A percentile compares a stretch with the other conserved stretches of the same genome.
These are phyloP conservation scores for Microplitis manilae DNA, from an alignment of 2,888 invertebrate genomes.

Conservation along the genomic window DNA sequence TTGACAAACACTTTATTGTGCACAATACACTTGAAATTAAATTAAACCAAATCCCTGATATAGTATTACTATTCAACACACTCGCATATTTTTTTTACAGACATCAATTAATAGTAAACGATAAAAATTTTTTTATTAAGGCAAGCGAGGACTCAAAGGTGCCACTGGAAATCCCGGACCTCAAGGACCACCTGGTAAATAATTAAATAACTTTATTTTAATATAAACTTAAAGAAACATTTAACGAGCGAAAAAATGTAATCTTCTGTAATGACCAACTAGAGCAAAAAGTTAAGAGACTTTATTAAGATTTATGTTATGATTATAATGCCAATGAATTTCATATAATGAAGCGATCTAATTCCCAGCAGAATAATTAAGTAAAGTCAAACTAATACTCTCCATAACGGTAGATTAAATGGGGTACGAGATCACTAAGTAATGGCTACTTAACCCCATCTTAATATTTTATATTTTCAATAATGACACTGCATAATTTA, in stretches of 20 bases:
- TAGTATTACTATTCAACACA: background rate
- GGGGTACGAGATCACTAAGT: background rate
- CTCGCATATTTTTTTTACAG: background rate
- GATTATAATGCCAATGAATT: background rate
- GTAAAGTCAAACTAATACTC: background rate
- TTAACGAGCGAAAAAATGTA: background rate
- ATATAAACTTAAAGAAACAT: slow-evolving; percentile 1
- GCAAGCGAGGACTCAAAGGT: slow-evolving; percentile 79
- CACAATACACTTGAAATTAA: background rate
- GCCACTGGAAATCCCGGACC: slow-evolving; percentile 83
- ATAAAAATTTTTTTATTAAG: slow-evolving; percentile 66
- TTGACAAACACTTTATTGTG: slow-evolving; percentile 11
- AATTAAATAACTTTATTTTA: slow-evolving; percentile 6
- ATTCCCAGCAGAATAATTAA: background rate
- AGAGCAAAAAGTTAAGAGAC: background rate
- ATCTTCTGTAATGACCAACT: background rate
- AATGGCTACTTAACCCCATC: background rate
- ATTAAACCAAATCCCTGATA: background rate
- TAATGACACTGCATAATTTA: background rate
- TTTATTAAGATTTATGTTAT: background rate
- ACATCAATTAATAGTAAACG: background rate
- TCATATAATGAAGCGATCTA: slow-evolving; percentile 1
- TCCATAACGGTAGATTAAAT: slow-evolving; percentile 1
- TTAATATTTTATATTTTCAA: background rate
- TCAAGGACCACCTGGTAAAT: slow-evolving; percentile 79